Evolutionary conservation across 2,888 invertebrate genomes (phyloP).

Genomic region (Pyrrhosoma nymphula): DNA sequence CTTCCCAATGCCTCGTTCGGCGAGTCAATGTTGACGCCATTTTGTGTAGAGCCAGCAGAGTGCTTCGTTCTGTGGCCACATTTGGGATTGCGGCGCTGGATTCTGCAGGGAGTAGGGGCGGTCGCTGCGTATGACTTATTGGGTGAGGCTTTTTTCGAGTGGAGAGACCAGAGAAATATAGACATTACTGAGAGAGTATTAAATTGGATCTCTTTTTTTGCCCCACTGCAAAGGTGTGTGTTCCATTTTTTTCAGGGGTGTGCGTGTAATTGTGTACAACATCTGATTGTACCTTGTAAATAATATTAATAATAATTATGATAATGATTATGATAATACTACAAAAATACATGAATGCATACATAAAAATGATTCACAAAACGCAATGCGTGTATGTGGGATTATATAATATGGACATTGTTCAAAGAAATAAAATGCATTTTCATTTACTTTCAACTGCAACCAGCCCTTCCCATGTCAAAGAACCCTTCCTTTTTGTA

Average conservation of each 20-base stretch:
- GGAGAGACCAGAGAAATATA: constrained; percentile 70
- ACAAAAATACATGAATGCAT: constrained; percentile 67
- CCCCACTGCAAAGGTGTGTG: constrained; percentile 70
- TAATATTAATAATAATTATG: constrained; percentile 83
- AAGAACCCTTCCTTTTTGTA: background rate
- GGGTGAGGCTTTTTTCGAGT: constrained; percentile 68
- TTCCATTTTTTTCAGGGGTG: constrained; percentile 68
- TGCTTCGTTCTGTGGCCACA: constrained; percentile 62
- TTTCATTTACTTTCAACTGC: constrained; percentile 74
- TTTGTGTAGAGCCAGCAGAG: constrained; percentile 63
- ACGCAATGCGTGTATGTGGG: constrained; percentile 94
- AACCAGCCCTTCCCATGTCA: background rate
- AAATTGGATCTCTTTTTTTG: constrained; percentile 69
- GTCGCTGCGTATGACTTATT: constrained; percentile 71
- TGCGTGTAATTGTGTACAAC: constrained; percentile 70
- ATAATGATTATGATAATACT: constrained; percentile 87
- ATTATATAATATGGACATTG: constrained; percentile 92
- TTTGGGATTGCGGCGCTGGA: constrained; percentile 77
- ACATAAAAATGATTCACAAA: constrained; percentile 84
- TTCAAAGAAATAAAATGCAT: constrained; percentile 85
- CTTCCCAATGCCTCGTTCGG: constrained; percentile 46
- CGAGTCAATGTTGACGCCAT: constrained; percentile 43
- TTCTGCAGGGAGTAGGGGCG: constrained; percentile 74
- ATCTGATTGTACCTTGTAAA: constrained; percentile 85
- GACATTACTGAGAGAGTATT: constrained; percentile 66